Conservation (phyloP, 2,797 vertebrate species). For the Vultur gryphus region DNA sequence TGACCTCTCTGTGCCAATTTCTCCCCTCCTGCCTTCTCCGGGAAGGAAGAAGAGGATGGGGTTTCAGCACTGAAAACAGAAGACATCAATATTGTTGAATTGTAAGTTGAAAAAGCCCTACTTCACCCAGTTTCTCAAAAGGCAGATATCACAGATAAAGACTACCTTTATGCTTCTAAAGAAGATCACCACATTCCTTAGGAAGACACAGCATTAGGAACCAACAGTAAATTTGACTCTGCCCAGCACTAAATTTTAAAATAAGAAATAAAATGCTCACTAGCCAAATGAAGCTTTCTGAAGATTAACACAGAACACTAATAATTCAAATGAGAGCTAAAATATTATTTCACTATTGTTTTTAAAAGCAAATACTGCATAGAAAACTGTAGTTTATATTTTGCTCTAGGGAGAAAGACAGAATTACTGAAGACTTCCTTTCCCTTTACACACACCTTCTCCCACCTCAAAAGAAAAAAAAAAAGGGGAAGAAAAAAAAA, state of each 20-base stretch:
- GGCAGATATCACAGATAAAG: background rate
- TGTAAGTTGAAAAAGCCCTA: background rate
- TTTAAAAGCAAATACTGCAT: background rate
- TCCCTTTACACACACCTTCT: background rate
- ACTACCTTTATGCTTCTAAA: background rate
- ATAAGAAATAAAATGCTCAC: background rate
- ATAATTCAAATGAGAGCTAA: background rate
- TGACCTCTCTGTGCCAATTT: background rate
- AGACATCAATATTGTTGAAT: background rate
- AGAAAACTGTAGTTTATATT: background rate
- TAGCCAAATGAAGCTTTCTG: background rate
- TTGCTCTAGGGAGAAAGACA: background rate
- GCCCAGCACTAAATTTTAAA: background rate
- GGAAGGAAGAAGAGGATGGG: background rate
- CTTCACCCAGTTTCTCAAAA: background rate
- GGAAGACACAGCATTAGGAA: background rate
- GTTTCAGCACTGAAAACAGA: background rate
- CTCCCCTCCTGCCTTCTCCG: background rate
- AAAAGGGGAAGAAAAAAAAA: too few relatives aligned
- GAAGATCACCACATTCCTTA: background rate
- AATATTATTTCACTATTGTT: background rate
- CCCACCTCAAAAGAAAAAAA: background rate
- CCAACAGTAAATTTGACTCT: background rate
- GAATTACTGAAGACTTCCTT: background rate
- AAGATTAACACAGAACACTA: background rate